Evolutionary conservation across 2,797 vertebrate genomes (phyloP).

Genomic region (Holocentrus rufus): DNA sequence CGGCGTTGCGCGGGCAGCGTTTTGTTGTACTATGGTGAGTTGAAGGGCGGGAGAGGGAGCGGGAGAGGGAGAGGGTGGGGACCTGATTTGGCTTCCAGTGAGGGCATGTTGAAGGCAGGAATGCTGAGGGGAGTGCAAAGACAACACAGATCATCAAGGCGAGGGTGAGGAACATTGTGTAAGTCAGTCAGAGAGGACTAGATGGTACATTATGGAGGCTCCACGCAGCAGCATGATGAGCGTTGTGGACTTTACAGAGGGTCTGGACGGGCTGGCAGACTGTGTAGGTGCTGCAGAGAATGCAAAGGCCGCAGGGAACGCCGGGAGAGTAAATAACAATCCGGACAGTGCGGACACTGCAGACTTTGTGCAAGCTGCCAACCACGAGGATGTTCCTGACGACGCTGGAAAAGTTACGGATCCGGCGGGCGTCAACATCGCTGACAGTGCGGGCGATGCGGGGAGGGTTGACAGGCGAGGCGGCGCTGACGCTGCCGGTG

Average conservation of each 20-base stretch:
- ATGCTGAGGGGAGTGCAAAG: constrained; percentile 65
- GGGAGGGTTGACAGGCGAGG: neutral
- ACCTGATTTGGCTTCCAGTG: constrained; percentile 63
- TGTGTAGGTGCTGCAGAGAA: neutral
- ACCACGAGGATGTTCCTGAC: neutral
- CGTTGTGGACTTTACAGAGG: constrained; percentile 18
- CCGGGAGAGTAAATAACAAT: neutral
- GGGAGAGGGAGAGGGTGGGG: constrained; percentile 39
- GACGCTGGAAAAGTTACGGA: neutral
- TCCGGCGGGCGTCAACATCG: neutral
- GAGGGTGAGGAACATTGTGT: constrained; percentile 17
- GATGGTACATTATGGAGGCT: constrained; percentile 26
- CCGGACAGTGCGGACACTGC: neutral
- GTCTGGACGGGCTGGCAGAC: constrained; percentile 1
- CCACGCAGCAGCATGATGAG: constrained; percentile 16
- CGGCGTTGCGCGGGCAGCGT: neutral
- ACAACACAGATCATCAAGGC: constrained; percentile 40
- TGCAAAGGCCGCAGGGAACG: constrained; percentile 12
- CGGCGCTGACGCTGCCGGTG: too few species aligned
- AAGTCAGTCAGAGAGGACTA: constrained; percentile 5
- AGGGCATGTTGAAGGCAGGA: constrained; percentile 73
- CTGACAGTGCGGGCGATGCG: constrained; percentile 23
- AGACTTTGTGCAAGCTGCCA: neutral
- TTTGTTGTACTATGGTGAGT: constrained; percentile 46
- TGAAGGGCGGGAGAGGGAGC: too few species aligned